Evolutionary conservation across 1,140 invertebrate genomes (phyloP).

Genomic region (Brachionus asplanchnoidis): DNA sequence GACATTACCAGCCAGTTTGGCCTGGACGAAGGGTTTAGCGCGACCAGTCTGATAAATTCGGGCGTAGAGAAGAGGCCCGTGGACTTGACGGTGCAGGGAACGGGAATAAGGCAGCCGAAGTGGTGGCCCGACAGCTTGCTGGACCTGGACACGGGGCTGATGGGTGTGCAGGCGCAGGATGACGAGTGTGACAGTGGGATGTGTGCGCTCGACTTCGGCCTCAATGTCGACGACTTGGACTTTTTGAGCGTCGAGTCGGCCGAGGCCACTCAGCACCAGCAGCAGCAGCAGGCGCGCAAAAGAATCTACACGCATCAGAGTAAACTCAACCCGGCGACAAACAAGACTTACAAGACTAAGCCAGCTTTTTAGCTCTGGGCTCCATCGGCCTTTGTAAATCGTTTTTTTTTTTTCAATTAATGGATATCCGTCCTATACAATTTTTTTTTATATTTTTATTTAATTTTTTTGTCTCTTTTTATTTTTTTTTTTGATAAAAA

Average conservation of each 20-base stretch:
- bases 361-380: background rate
- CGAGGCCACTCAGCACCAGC: background rate
- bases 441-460: too few species aligned
- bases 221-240: background rate
- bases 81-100: background rate
- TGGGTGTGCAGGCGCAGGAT: background rate
- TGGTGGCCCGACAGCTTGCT: conserved; percentile 1
- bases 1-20: conserved; percentile 4
- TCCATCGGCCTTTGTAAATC: background rate
- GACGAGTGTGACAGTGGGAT: conserved; percentile 19
- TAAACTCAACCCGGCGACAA: background rate
- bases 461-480: too few species aligned
- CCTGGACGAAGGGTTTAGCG: background rate
- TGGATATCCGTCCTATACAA: background rate
- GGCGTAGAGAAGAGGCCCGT: background rate
- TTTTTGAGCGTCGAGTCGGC: background rate
- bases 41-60: background rate
- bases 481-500: background rate
- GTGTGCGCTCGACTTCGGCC: background rate
- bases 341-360: background rate
- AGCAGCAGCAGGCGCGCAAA: background rate
- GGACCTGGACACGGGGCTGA: background rate
- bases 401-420: background rate
- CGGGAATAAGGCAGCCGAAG: background rate
- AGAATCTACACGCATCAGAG: background rate